Conservation (phyloP, 2,888 invertebrate species). For the Drosophila pseudotakahashii region DNA sequence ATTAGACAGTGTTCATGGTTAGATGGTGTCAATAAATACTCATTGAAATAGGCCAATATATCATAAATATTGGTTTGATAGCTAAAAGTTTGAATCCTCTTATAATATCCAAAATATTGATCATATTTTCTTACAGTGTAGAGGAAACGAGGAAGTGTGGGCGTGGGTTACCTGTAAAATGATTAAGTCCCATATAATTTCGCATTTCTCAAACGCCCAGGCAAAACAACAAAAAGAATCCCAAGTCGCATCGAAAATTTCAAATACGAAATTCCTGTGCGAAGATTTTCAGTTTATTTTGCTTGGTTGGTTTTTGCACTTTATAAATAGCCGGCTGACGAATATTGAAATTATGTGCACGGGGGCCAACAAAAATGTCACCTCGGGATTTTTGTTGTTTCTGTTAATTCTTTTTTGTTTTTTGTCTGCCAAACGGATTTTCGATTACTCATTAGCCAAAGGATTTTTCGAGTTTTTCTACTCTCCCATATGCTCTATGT, state of each 20-base stretch:
- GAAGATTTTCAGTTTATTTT: slow-evolving; percentile 54
- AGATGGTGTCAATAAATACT: neutral
- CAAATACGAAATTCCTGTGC: slow-evolving; percentile 76
- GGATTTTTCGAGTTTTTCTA: slow-evolving; percentile 25
- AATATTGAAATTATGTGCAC: slow-evolving; percentile 77
- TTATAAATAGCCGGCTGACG: slow-evolving; percentile 79
- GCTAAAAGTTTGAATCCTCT: too few species aligned
- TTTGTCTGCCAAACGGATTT: slow-evolving; percentile 33
- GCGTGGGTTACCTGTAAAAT: slow-evolving; percentile 67
- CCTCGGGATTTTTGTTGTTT: slow-evolving; percentile 60
- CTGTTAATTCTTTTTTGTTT: slow-evolving; percentile 16
- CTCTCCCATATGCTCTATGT: neutral
- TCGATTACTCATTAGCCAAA: slow-evolving; percentile 43
- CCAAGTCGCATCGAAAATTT: slow-evolving; percentile 54
- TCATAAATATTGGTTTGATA: neutral
- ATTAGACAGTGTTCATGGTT: neutral
- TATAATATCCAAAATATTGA: neutral
- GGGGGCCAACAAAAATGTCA: slow-evolving; percentile 77
- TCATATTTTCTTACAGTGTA: slow-evolving; percentile 2
- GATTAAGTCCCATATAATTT: slow-evolving; percentile 67
- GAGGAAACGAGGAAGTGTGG: slow-evolving; percentile 12
- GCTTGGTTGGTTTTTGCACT: slow-evolving; percentile 52
- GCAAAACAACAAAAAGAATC: slow-evolving; percentile 47
- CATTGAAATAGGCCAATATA: neutral
- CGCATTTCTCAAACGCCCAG: slow-evolving; percentile 62